Evolutionary conservation across 1,140 invertebrate species (phyloP), one percentile per base, ranked within the genome.

Genomic region (Eupristina koningsbergeri): DNA sequence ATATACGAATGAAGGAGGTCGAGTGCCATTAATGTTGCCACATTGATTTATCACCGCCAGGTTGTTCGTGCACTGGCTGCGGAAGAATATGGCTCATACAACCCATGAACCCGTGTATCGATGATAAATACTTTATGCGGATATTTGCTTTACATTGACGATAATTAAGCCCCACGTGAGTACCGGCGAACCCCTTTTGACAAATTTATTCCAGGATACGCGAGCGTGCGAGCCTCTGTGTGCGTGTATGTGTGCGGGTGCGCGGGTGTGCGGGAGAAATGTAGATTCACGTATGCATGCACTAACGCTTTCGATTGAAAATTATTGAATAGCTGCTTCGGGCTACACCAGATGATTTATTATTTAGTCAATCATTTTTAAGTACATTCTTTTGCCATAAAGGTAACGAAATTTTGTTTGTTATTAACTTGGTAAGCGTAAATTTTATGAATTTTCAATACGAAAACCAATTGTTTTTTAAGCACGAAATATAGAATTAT

Each of bases 11-110:
- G 67, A 81, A 75, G 80, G 71, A 81, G 80, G 39, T 81, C 74
- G 81, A 77, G 74, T 77, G 45, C 81, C 81, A 83, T 83, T 83
- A 83, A 83, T 82, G 75, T 76, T 82, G 41, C 73, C 45, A 53
- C 19, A 53, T 67, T 82, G 81, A 82, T 82, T 82, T 74, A 82
- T 82, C 73, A 67, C 73, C 31, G 53, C 39, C 63, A 26, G 73
- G 15, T 67, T 67, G 34, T n/a, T n/a, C n/a, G n/a, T n/a, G 41
- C 76, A 50, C 53, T 22, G 34, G 41, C 39, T 76, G 47, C 47
- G 64, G 29, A 76, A 75, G 19, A 76, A 39, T 63, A 76, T 47
- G 36, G 39, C 50, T 11, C 34, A 26, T 76, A 34, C 50, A 71
- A 41, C 26, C 22, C 67, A 71, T 13, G 67, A 29, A 63, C 36